These are phyloP conservation scores for Myathropa florea DNA, from an alignment of 2,888 invertebrate species.

Conservation along the genomic window DNA sequence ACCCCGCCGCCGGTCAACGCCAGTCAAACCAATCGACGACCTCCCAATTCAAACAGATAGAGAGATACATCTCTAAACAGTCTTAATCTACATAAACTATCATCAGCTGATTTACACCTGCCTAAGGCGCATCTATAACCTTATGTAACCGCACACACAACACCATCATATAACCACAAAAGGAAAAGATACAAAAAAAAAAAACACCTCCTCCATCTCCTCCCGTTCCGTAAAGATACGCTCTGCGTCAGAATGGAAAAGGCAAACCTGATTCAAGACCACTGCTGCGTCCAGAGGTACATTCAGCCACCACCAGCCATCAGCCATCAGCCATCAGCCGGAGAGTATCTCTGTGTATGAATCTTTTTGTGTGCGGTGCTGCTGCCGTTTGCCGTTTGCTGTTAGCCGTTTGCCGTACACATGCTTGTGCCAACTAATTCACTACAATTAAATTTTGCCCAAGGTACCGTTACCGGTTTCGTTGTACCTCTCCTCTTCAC, in stretches of 20 bases:
- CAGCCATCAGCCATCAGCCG: not conserved
- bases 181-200: slow-evolving; percentile 26
- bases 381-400: slow-evolving; percentile 34
- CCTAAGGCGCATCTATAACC: slow-evolving; percentile 46
- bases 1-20: not conserved
- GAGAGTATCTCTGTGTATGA: not conserved
- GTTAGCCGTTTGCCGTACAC: slow-evolving; percentile 10
- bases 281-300: slow-evolving; percentile 23
- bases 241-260: slow-evolving; percentile 35
- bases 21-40: not conserved
- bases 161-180: slow-evolving; percentile 22
- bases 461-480: slow-evolving; percentile 58
- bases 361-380: not conserved
- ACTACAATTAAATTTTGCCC: slow-evolving; percentile 54
- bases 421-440: slow-evolving; percentile 51
- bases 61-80: slow-evolving; percentile 39
- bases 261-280: slow-evolving; percentile 55
- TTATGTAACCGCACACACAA: slow-evolving; percentile 56
- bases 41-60: slow-evolving; percentile 13
- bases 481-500: not conserved
- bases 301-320: not conserved
- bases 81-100: slow-evolving; percentile 57
- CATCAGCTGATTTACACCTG: slow-evolving; percentile 65
- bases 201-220: not conserved
- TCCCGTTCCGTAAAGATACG: not conserved